Conservation (phyloP, 2,113 vertebrate species). For the Albula goreensis region DNA sequence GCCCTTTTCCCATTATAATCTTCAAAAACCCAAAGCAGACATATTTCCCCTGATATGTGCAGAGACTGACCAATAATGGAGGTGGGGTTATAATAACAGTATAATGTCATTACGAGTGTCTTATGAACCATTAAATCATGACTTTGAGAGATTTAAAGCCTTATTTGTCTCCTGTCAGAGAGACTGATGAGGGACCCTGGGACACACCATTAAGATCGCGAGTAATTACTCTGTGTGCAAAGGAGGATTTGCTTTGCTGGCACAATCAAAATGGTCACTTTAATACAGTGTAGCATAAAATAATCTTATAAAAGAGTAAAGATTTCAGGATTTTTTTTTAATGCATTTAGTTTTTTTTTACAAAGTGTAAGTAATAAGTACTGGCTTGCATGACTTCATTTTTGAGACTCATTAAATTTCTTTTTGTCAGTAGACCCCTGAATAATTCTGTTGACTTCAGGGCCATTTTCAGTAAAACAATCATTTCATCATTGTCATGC, state of each 20-base stretch:
- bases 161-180: constrained; percentile 1
- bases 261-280: neutral
- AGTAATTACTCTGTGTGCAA: constrained; percentile 7
- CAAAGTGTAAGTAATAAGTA: neutral
- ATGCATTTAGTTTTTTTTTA: neutral
- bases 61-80: neutral
- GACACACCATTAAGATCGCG: neutral
- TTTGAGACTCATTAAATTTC: neutral
- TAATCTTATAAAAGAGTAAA: neutral
- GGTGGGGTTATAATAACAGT: neutral
- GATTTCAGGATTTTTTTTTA: neutral
- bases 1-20: neutral
- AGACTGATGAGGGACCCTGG: constrained; percentile 1
- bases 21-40: neutral
- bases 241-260: constrained; percentile 4
- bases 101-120: constrained; percentile 3
- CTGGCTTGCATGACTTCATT: neutral
- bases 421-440: neutral
- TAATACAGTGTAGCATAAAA: neutral
- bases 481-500: neutral
- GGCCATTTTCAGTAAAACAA: neutral
- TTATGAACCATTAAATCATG: constrained; percentile 10
- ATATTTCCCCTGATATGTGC: neutral
- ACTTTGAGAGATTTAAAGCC: constrained; percentile 12
- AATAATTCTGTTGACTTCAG: neutral